A percentile compares a stretch with the other conserved stretches of the same genome.
Conservation (phyloP, 2,113 vertebrate species). For the Carlito syrichta region DNA sequence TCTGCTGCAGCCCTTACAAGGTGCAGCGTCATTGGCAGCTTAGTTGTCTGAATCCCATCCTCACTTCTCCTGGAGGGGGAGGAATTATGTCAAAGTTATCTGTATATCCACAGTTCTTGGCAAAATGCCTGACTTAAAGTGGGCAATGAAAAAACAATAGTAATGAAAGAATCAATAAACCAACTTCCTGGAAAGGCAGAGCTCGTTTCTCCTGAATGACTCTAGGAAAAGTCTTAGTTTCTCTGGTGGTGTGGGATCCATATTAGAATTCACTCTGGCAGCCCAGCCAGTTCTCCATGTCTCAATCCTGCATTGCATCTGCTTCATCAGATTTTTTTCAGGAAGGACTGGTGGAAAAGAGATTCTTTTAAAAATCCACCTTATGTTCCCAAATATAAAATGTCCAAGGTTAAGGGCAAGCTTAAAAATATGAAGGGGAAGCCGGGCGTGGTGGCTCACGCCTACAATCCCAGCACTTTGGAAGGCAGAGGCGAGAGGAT, state of each 20-base stretch:
- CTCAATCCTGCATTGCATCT: not conserved
- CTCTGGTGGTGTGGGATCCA: rapidly evolving
- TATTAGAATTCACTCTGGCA: not conserved
- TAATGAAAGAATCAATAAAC: slow-evolving; percentile 11
- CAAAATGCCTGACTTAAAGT: not conserved
- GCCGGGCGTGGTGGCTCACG: too few species aligned
- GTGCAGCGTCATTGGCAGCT: not conserved
- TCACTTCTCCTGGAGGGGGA: not conserved
- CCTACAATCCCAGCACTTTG: too few species aligned
- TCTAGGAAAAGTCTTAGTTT: not conserved
- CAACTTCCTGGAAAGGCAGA: not conserved
- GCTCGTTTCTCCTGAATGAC: not conserved
- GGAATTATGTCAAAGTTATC: not conserved
- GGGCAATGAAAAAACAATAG: not conserved
- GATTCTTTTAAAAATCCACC: not conserved
- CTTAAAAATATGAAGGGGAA: not conserved
- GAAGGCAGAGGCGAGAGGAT: too few species aligned
- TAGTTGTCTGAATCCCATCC: not conserved
- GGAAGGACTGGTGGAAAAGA: not conserved
- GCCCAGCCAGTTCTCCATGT: not conserved
- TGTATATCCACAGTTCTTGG: not conserved
- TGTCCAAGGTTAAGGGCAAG: not conserved
- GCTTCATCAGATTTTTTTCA: not conserved
- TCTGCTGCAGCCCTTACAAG: not conserved
- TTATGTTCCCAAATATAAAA: not conserved